A percentile compares a stretch with the other conserved stretches of the same genome.
These are phyloP conservation scores for Hemichromis elongatus DNA, from an alignment of 2,113 vertebrate species.

Conservation along the genomic window DNA sequence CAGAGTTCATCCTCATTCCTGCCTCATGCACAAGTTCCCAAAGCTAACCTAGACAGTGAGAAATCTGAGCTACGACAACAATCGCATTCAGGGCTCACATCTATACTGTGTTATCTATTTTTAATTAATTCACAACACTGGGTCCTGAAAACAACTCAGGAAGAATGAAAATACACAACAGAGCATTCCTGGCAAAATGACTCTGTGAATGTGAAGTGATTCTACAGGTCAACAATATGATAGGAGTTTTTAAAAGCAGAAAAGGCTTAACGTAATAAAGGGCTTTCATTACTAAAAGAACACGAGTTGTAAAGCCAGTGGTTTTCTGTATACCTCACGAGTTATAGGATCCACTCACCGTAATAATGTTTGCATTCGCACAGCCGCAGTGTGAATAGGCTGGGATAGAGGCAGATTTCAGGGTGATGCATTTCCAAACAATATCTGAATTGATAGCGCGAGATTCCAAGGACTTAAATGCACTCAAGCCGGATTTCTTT, in stretches of 20 bases:
- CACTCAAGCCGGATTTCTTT: neutral
- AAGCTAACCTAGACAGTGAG: neutral
- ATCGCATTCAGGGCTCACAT: neutral
- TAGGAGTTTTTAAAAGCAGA: neutral
- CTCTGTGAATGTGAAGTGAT: neutral
- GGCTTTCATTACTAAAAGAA: neutral
- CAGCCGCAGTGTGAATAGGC: neutral
- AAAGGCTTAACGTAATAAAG: neutral
- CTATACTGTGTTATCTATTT: neutral
- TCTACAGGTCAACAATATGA: neutral
- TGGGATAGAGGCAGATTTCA: neutral
- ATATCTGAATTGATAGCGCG: neutral
- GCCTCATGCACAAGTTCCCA: neutral
- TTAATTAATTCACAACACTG: neutral
- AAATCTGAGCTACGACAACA: neutral
- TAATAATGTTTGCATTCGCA: neutral
- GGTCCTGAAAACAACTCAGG: neutral
- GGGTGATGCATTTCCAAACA: neutral
- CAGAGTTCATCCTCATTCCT: neutral
- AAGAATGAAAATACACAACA: neutral
- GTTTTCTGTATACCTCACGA: neutral
- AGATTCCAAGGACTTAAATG: neutral
- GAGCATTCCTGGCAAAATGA: neutral
- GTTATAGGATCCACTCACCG: neutral
- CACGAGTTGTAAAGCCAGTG: neutral